A percentile compares a stretch with the other conserved stretches of the same genome.
Evolutionary conservation across 2,888 invertebrate genomes (phyloP).

Genomic region (Geotrupes spiniger): DNA sequence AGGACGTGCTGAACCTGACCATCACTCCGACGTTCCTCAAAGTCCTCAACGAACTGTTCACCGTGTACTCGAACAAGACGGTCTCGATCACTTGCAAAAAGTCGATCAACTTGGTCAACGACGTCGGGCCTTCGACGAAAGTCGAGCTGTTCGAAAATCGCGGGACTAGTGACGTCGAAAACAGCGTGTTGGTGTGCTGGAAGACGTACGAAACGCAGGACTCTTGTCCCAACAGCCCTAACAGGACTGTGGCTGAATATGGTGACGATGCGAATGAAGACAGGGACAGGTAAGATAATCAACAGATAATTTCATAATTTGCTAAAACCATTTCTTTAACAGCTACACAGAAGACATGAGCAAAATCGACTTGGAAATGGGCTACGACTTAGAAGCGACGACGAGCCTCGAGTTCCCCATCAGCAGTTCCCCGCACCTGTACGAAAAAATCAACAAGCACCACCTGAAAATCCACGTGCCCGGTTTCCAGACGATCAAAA

Average conservation of each 20-base stretch:
- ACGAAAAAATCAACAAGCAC: constrained; percentile 63
- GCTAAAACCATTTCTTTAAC: not conserved
- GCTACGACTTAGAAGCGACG: constrained; percentile 44
- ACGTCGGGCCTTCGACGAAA: constrained; percentile 61
- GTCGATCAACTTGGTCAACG: constrained; percentile 58
- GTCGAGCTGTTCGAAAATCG: constrained; percentile 57
- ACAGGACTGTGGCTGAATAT: constrained; percentile 34
- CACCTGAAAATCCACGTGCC: constrained; percentile 63
- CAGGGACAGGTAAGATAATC: constrained; percentile 41
- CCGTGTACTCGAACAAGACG: constrained; percentile 48
- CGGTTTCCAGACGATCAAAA: constrained; percentile 61
- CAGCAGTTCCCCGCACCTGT: constrained; percentile 56
- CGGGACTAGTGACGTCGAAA: constrained; percentile 51
- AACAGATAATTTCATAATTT: constrained; percentile 7
- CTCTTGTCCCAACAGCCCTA: constrained; percentile 62
- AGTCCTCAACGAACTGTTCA: constrained; percentile 48
- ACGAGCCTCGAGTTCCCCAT: constrained; percentile 50
- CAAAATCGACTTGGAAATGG: constrained; percentile 26
- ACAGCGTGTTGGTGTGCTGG: constrained; percentile 51
- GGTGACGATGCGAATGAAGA: constrained; percentile 38
- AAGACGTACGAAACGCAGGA: constrained; percentile 62
- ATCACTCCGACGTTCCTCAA: constrained; percentile 65
- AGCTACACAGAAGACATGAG: constrained; percentile 28
- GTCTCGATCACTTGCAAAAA: constrained; percentile 46
- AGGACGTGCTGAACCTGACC: constrained; percentile 65